phyloP scores from a whole-genome alignment of 2,797 vertebrate species.

The Halcyon leucocephala region DNA sequence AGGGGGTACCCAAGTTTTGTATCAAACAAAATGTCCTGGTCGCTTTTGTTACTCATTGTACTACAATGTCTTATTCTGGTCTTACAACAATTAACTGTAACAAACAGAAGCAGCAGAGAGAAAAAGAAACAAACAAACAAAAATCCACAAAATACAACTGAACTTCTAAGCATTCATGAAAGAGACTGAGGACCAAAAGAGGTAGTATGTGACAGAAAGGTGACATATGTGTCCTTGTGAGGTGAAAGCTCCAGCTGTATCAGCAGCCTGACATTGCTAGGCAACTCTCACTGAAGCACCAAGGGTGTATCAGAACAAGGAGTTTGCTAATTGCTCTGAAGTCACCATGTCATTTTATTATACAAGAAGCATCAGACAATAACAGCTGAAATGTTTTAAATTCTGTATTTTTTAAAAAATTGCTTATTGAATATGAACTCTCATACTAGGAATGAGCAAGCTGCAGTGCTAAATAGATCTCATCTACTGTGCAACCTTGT shows the following conservation, averaged over 20 bases:
- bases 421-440: neutral
- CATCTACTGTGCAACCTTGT: neutral
- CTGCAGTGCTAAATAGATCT: neutral
- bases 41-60: neutral
- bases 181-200: neutral
- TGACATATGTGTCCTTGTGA: accelerated
- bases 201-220: neutral
- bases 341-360: neutral
- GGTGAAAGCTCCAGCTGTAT: neutral
- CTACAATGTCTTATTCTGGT: neutral
- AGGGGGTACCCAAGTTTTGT: neutral
- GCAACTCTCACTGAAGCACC: neutral
- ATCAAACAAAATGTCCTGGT: neutral
- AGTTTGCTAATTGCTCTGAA: slow-evolving; percentile 2
- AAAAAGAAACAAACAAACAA: neutral
- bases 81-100: neutral
- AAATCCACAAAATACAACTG: neutral
- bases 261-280: neutral
- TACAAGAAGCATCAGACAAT: neutral
- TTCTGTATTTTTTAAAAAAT: neutral
- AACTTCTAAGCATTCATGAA: neutral
- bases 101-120: neutral
- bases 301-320: neutral
- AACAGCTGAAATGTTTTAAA: neutral
- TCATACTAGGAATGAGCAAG: neutral